These are phyloP conservation scores for Cranoglanis bouderius DNA, from an alignment of 2,113 vertebrate species.

Conservation along the genomic window DNA sequence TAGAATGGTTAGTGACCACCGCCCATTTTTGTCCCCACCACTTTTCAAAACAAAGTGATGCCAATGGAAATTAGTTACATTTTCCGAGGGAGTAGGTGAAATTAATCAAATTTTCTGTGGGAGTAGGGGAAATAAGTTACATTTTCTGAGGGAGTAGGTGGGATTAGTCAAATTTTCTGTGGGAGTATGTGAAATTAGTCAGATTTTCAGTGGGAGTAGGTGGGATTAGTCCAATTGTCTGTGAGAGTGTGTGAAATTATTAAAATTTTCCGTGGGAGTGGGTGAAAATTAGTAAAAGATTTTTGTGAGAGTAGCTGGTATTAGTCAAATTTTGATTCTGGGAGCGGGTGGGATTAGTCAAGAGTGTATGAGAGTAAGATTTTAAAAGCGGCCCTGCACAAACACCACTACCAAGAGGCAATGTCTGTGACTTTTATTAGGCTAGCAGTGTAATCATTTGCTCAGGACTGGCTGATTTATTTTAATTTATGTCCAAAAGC, in stretches of 20 bases:
- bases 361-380: too few species aligned
- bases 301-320: not conserved
- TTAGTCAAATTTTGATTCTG: not conserved
- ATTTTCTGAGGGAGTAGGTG: not conserved
- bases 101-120: not conserved
- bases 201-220: too few species aligned
- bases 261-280: too few species aligned
- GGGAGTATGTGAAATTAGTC: not conserved
- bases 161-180: not conserved
- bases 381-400: not conserved
- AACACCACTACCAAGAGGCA: not conserved
- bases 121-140: not conserved
- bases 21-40: too few species aligned
- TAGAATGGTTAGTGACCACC: too few species aligned
- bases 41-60: too few species aligned
- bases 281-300: too few species aligned
- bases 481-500: not conserved
- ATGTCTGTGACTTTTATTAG: not conserved
- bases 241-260: too few species aligned
- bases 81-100: too few species aligned
- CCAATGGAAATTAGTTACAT: too few species aligned
- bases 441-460: not conserved
- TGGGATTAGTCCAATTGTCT: too few species aligned
- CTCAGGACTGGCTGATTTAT: not conserved
- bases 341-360: not conserved